Conservation (phyloP, 2,113 vertebrate genomes). For the Corydoras maculifer region DNA sequence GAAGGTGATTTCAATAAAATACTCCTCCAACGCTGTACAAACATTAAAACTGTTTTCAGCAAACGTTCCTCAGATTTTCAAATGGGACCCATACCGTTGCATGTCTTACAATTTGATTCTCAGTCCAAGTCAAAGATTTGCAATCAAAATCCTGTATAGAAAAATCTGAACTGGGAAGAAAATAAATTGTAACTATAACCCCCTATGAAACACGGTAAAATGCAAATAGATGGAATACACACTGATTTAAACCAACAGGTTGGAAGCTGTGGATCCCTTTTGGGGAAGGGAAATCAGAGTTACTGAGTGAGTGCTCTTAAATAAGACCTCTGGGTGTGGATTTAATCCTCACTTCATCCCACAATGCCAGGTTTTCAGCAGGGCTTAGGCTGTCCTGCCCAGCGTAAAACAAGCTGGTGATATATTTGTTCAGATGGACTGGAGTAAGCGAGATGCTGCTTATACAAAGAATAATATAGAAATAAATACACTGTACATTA, state of each 20-base stretch:
- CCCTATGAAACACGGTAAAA: not conserved
- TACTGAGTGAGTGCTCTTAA: constrained; percentile 12
- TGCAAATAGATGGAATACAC: not conserved
- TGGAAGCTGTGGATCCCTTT: constrained; percentile 1
- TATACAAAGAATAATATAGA: not conserved
- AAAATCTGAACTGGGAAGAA: constrained; percentile 6
- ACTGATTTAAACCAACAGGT: not conserved
- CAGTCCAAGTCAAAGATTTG: no score
- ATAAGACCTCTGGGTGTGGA: constrained; percentile 18
- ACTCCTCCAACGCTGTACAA: no score
- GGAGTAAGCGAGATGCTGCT: not conserved
- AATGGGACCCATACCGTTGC: no score
- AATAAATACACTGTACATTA: not conserved
- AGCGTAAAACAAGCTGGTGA: constrained; percentile 4
- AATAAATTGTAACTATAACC: not conserved
- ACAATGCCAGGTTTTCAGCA: constrained; percentile 23
- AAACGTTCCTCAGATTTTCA: no score
- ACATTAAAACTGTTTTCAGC: no score
- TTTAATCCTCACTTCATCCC: constrained; percentile 27
- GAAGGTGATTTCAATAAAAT: no score
- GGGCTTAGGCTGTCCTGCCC: constrained; percentile 9
- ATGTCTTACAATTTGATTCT: no score
- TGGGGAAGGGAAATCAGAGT: constrained; percentile 3
- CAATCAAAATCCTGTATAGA: not conserved
- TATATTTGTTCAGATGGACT: not conserved